These are phyloP conservation scores for Hyposoter dolosus DNA, from an alignment of 2,888 invertebrate genomes.

Conservation along the genomic window DNA sequence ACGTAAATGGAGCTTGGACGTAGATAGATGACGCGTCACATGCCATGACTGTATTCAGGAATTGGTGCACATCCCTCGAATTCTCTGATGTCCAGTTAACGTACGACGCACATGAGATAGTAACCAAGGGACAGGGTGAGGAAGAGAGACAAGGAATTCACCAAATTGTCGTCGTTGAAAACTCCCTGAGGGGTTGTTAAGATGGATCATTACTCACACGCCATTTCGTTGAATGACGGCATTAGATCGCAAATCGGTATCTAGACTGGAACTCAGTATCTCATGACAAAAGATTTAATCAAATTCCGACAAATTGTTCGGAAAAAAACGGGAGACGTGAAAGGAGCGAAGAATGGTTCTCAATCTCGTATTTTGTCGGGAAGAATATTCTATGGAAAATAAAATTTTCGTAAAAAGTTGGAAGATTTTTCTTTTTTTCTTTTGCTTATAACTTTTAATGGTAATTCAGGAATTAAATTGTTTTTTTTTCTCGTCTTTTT, in stretches of 20 bases:
- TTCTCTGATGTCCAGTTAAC: slow-evolving; percentile 49
- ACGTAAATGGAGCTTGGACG: slow-evolving; percentile 23
- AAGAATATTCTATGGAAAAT: slow-evolving; percentile 9
- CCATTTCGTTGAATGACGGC: slow-evolving; percentile 1
- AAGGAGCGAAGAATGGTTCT: neutral
- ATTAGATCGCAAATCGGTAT: slow-evolving; percentile 12
- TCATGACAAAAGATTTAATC: neutral
- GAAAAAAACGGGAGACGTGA: neutral
- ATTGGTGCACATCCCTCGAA: slow-evolving; percentile 46
- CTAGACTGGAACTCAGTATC: slow-evolving; percentile 33
- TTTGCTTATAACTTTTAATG: neutral
- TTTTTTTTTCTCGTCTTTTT: neutral
- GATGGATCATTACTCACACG: slow-evolving; percentile 39
- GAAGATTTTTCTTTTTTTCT: neutral
- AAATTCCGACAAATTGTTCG: slow-evolving; percentile 2
- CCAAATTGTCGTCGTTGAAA: slow-evolving; percentile 6
- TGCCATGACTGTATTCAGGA: slow-evolving; percentile 48
- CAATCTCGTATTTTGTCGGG: neutral
- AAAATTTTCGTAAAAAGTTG: neutral
- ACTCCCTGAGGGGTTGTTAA: slow-evolving; percentile 24
- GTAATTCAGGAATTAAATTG: neutral
- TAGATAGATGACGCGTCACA: slow-evolving; percentile 26
- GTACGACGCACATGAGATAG: neutral
- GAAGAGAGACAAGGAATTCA: slow-evolving; percentile 33
- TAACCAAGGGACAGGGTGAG: neutral